phyloP scores from a whole-genome alignment of 2,113 vertebrate genomes.

The Phrynosoma blainvillii region DNA sequence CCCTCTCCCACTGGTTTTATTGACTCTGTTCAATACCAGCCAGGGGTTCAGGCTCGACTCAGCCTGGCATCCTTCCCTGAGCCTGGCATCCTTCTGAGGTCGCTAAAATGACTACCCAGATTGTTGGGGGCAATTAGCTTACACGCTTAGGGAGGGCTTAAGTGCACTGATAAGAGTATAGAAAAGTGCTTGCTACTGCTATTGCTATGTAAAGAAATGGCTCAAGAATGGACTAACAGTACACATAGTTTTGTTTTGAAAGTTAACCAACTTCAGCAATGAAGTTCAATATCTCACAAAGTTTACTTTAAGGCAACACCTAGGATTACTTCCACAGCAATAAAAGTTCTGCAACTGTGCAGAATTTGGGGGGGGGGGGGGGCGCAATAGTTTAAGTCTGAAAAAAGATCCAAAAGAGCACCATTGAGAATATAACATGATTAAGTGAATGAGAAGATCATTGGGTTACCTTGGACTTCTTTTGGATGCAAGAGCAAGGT shows the following conservation, averaged over 20 bases:
- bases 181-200: too few relatives aligned
- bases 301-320: neutral
- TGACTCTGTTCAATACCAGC: neutral
- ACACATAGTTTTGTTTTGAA: neutral
- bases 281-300: neutral
- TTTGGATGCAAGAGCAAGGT: neutral
- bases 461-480: neutral
- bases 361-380: neutral
- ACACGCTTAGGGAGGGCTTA: too few relatives aligned
- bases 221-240: neutral
- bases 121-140: too few relatives aligned
- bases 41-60: too few relatives aligned
- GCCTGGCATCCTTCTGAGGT: too few relatives aligned
- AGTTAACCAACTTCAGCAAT: neutral
- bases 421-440: neutral
- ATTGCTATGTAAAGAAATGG: neutral
- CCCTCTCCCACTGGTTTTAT: neutral
- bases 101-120: too few relatives aligned
- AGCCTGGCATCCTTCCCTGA: too few relatives aligned
- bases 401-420: slow-evolving; percentile 1
- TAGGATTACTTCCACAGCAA: neutral
- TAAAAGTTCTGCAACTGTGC: neutral
- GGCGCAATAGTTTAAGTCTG: neutral
- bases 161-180: too few relatives aligned
- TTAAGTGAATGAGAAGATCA: neutral